These are phyloP conservation scores for Argya squamiceps DNA, from an alignment of 2,797 vertebrate genomes.

Conservation along the genomic window DNA sequence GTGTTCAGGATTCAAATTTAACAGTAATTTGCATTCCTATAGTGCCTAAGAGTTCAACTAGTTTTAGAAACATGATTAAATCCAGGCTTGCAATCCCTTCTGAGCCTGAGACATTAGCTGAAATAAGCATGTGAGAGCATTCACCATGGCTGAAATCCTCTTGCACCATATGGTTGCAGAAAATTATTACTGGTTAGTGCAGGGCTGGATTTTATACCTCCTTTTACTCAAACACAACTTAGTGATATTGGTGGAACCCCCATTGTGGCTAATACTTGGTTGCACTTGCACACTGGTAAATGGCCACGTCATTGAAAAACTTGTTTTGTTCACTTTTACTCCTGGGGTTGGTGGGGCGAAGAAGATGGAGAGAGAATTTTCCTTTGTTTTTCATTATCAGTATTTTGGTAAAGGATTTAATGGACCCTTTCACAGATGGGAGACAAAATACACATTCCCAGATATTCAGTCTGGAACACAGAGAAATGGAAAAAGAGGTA, in stretches of 20 bases:
- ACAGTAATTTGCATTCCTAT: not conserved
- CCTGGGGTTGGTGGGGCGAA: not conserved
- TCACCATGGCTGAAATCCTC: not conserved
- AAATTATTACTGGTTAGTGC: not conserved
- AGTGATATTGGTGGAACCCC: not conserved
- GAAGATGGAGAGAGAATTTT: not conserved
- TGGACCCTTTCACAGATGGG: not conserved
- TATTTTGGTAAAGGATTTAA: not conserved
- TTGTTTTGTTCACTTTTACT: not conserved
- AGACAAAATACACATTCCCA: not conserved
- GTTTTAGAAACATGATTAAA: conserved; percentile 34
- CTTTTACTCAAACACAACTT: not conserved
- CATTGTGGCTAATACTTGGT: not conserved
- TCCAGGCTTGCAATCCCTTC: not conserved
- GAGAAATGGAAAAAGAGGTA: not conserved
- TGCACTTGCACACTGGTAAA: not conserved
- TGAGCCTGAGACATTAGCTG: not conserved
- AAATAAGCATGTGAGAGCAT: not conserved
- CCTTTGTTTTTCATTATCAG: not conserved
- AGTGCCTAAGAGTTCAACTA: not conserved
- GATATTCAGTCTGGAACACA: not conserved
- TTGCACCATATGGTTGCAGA: not conserved
- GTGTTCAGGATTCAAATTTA: not conserved
- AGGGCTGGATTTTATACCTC: not conserved
- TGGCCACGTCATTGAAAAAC: not conserved